Base-by-base conservation (phyloP, 2,113 vertebrate species). In the Capreolus pygargus region DNA sequence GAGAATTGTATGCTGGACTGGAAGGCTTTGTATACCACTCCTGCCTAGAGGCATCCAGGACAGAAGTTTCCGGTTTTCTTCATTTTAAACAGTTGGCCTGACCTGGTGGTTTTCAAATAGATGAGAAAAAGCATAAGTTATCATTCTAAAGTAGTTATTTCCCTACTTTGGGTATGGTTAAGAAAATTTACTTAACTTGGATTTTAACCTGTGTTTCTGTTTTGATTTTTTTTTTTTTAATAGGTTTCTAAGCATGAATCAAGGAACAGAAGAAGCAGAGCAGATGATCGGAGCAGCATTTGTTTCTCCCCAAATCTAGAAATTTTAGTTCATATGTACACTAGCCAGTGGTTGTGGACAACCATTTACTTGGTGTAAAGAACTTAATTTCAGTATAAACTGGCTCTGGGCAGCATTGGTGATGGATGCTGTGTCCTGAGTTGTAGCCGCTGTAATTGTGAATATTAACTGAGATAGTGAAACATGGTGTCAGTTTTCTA, bases 231-330 rank as follows among this genome's bases (percentile, higher is more conserved):
- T 99, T n/a, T 98, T 99, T 96, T 98, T 96, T 98, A 98, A 96
- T 99, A 99, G 99, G 99, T 99, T 99, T 99, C 99, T 99, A 99
- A 99, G 99, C 98, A 97, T 99, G 99, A 99, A 97, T 96, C 98
- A 98, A 99, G 98, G 98, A 99, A 99, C 98, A 98, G 98, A 99
- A 98, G 99, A 98, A 99, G 99, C 99, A 99, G 99, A 99, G 99
- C 99, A 99, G 99, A 99, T 98, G 98, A 99, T 98, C 97, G 98
- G 99, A 99, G 99, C 99, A 99, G 99, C 99, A 99, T 99, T 99
- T 99, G 99, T 99, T 99, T 99, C 99, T 99, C 98, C 99, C 99
- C 98, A 99, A 99, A 99, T 99, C 99, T 99, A 99, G 99, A 99
- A 99, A 99, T 99, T 99, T 99, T 99, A 99, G 99, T 99, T 99